Base-by-base conservation (phyloP, 2,888 invertebrate genomes). In the Chrysomela aeneicollis region DNA sequence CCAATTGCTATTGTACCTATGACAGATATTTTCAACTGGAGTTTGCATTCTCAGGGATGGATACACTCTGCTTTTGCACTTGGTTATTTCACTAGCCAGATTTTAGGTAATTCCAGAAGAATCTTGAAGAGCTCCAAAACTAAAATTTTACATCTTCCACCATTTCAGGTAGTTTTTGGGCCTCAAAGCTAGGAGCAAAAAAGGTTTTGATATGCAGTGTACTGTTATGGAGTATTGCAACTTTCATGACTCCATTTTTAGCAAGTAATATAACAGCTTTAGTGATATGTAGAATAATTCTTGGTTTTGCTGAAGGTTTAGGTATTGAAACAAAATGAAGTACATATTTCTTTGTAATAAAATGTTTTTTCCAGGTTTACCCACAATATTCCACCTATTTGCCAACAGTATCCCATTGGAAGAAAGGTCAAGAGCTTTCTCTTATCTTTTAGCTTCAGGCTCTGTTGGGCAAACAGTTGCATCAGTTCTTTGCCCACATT, bases 381-480 rank as follows among this genome's bases (percentile, higher is more conserved):
- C 91, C 15, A 91, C 91, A 60, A 90, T 91, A 73, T 92, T 90
- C 81, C 90, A 91, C 77, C 86, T 92, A 71, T 91, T 91, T 82
- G 89, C 91, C 47, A 88, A 90, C 76, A 87, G 86, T 73, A 87
- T 92, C 71, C 89, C 90, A 17, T 86, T 89, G 15, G 90, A 91
- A 76, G 90, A 91, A 78, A 83, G 91, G 66, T 90, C 90, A 2
- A 81, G 90, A 66, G 90, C 91, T 0, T 91, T 92, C 81, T 89
- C 90, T 12, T 92, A 91, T 78, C 82, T 92, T 47, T 86, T 91
- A 49, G 90, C 90, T 12, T 87, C 88, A 62, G 91, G 91, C 42
- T 90, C 90, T n/a, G 87, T 90, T 55, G 91, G 92, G 9, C 91
- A 91, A 82, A 91, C 90, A 32, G 85, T 90, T 21, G 90, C 91